Evolutionary conservation across 2,888 invertebrate species (phyloP), one percentile per base, ranked within the genome.

Genomic region (Cataglyphis albicans): DNA sequence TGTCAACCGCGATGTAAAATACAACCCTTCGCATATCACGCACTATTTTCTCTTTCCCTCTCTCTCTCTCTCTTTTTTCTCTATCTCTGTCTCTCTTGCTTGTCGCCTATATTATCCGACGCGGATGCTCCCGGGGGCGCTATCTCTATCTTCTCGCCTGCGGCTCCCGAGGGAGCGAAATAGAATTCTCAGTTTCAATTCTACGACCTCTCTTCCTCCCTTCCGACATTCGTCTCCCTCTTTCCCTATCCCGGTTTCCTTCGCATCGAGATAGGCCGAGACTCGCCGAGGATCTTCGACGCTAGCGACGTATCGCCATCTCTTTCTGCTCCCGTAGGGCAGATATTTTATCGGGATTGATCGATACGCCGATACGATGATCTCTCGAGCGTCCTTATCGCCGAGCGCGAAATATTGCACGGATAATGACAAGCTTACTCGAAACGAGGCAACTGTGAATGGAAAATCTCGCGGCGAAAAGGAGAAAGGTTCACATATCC

Each of bases 181-280:
- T 90, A 86, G 86, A 87, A 89, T 89, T 88, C 88, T 88, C 86
- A 86, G 88, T 86, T 87, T 85, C 88, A 84, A 89, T 87, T 89
- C 87, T 81, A 84, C 85, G 78, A 85, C 82, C 59, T 52, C 73
- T 63, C 67, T 32, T 21, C 64, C 52, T 41, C 48, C 59, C 48
- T 52, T 48, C 65, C 65, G 65, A 18, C 32, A 78, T 44, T 65
- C 84, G 38, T 63, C 9, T 15, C 29, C 1, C 73, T 44, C 44
- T 59, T 29, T 70, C 41, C 38, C 41, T 29, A 35, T 52, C 72
- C 10, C 15, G 1, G 15, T 25, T 68, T 29, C 32, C 32, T 41
- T 21, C 41, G 82, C 80, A 74, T 83, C 82, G 82, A 86, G 84
- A 88, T 86, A 85, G 84, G 21, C 41, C 72, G 55, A 72, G 81